Conservation (phyloP, 2,888 invertebrate genomes). For the Orthonevra nobilis region DNA sequence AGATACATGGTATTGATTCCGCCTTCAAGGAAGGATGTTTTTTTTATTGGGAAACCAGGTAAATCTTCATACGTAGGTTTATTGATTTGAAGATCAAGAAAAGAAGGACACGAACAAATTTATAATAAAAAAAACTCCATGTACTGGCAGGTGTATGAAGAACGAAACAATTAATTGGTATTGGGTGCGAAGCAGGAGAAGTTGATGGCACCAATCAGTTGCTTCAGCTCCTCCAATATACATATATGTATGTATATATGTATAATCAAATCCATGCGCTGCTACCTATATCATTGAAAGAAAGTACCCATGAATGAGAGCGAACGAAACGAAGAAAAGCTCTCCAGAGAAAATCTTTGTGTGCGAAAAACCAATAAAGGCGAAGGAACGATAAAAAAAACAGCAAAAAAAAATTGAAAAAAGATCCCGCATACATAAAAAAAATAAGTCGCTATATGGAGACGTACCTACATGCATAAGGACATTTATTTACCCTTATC, state of each 20-base stretch:
- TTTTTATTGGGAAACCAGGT: no score
- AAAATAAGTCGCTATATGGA: constrained; percentile 17
- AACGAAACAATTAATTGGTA: no score
- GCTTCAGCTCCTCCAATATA: constrained; percentile 4
- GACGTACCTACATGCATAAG: constrained; percentile 30
- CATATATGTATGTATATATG: neutral
- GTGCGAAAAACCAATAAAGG: constrained; percentile 57
- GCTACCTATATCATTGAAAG: neutral
- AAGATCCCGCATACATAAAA: constrained; percentile 49
- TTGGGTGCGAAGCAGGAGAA: constrained; percentile 16
- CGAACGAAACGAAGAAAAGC: constrained; percentile 23
- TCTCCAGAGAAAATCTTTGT: constrained; percentile 43
- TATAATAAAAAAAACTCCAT: no score
- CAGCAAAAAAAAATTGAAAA: constrained; percentile 10
- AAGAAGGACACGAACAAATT: no score
- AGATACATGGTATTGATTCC: no score
- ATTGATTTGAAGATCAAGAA: no score
- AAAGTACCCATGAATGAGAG: constrained; percentile 15
- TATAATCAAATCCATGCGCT: constrained; percentile 1
- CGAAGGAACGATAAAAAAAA: constrained; percentile 27
- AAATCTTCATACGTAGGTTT: no score
- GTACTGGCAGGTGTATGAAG: no score
- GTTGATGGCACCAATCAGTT: constrained; percentile 49
- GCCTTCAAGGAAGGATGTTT: no score
- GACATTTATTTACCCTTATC: constrained; percentile 64